A percentile compares a stretch with the other conserved stretches of the same genome.
These are phyloP conservation scores for Lamellibrachia satsuma DNA, from an alignment of 2,888 invertebrate species.

Conservation along the genomic window DNA sequence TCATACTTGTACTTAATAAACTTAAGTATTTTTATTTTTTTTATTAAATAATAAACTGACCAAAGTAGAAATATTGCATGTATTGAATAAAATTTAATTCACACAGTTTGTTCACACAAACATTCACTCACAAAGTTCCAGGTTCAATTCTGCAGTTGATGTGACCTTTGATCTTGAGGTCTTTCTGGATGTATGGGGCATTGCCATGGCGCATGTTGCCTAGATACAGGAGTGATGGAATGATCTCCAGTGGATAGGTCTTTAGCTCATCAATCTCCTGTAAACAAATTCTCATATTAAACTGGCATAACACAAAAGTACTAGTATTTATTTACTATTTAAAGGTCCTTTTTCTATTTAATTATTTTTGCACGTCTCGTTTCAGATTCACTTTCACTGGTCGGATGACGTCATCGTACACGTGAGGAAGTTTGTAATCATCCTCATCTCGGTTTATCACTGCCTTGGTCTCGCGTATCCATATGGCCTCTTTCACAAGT, in stretches of 20 bases:
- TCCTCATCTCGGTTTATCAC: too few relatives aligned
- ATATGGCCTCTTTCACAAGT: too few relatives aligned
- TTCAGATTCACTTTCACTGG: too few relatives aligned
- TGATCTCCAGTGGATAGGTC: constrained; percentile 63
- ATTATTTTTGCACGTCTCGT: too few relatives aligned
- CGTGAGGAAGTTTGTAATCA: too few relatives aligned
- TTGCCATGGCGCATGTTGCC: constrained; percentile 63
- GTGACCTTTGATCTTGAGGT: constrained; percentile 62
- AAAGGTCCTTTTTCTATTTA: too few relatives aligned
- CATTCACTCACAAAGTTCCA: constrained; percentile 58
- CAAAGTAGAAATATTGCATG: neutral
- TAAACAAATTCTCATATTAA: neutral
- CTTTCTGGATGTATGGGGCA: constrained; percentile 61
- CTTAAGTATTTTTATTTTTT: neutral
- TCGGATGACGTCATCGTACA: too few relatives aligned
- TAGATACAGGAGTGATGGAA: constrained; percentile 60
- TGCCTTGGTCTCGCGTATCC: too few relatives aligned
- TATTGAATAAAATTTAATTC: neutral
- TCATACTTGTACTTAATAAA: too few relatives aligned
- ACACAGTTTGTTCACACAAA: neutral
- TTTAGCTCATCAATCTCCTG: constrained; percentile 64
- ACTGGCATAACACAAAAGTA: neutral
- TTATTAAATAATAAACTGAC: neutral
- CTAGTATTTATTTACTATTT: neutral
- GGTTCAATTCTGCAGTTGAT: constrained; percentile 59